phyloP scores from a whole-genome alignment of 2,888 invertebrate genomes.

The Ferdinandea cuprea region DNA sequence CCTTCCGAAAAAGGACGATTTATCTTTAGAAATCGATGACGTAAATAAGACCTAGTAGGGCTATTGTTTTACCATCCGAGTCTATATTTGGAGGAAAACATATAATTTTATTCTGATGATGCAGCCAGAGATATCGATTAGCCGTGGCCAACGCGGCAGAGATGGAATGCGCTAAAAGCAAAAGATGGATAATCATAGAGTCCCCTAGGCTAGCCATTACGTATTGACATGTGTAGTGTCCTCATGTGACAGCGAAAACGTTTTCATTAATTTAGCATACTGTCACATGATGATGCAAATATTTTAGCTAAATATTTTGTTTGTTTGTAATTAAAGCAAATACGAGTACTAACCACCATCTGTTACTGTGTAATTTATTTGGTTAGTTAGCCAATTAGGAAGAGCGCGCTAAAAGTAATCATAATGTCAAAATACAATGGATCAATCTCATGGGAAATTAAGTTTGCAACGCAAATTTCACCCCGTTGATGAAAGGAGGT shows the following conservation, averaged over 20 bases:
- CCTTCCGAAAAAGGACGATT: too few species aligned
- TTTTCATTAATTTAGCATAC: not conserved
- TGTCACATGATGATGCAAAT: not conserved
- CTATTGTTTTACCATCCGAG: not conserved
- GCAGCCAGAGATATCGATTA: conserved; percentile 26
- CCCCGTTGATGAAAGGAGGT: not conserved
- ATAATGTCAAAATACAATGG: not conserved
- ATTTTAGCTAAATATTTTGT: not conserved
- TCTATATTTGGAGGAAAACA: not conserved
- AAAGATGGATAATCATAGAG: not conserved
- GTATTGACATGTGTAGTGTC: conserved; percentile 7
- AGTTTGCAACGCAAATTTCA: conserved; percentile 12
- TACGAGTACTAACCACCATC: not conserved
- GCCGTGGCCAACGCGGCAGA: not conserved
- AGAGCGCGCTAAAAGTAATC: not conserved
- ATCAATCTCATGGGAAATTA: conserved; percentile 19
- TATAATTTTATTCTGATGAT: conserved; percentile 44
- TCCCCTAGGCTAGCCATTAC: not conserved
- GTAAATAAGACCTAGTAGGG: conserved; percentile 20
- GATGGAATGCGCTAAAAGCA: not conserved
- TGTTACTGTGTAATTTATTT: conserved; percentile 14
- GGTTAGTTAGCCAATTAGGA: conserved; percentile 3
- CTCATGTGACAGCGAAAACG: not conserved
- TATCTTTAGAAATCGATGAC: conserved; percentile 29
- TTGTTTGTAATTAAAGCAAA: not conserved